Conservation (phyloP, 2,113 vertebrate species). For the Todiramphus chloris region DNA sequence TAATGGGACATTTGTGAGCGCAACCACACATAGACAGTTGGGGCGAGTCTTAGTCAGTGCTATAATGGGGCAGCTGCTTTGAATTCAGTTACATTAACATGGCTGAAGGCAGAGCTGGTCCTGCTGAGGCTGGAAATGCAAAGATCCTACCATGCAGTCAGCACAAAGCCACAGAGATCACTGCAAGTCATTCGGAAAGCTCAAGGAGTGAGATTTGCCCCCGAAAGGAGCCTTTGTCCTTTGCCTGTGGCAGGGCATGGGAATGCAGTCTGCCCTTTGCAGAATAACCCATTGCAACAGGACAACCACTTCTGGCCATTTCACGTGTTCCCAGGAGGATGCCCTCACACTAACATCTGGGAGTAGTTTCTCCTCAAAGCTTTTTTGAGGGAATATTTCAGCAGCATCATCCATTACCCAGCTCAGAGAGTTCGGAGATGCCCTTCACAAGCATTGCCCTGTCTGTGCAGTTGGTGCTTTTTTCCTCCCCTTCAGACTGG, state of each 20-base stretch:
- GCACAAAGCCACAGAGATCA: background rate
- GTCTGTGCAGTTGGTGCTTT: background rate
- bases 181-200: background rate
- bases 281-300: background rate
- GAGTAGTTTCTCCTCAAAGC: background rate
- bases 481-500: background rate
- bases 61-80: background rate
- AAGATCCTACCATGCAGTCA: background rate
- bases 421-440: background rate
- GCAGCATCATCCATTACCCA: background rate
- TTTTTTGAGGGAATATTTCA: background rate
- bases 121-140: background rate
- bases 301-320: background rate
- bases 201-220: background rate
- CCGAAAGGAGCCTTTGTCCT: background rate
- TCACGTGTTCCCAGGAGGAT: background rate
- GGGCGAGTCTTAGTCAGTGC: background rate
- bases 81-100: background rate
- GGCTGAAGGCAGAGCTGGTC: constrained; percentile 4
- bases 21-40: background rate
- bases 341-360: background rate
- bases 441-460: background rate
- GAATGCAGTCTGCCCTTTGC: background rate
- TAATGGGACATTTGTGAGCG: constrained; percentile 29
- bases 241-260: background rate